Evolutionary conservation across 2,888 invertebrate species (phyloP).

Genomic region (Yponomeuta malinellus): DNA sequence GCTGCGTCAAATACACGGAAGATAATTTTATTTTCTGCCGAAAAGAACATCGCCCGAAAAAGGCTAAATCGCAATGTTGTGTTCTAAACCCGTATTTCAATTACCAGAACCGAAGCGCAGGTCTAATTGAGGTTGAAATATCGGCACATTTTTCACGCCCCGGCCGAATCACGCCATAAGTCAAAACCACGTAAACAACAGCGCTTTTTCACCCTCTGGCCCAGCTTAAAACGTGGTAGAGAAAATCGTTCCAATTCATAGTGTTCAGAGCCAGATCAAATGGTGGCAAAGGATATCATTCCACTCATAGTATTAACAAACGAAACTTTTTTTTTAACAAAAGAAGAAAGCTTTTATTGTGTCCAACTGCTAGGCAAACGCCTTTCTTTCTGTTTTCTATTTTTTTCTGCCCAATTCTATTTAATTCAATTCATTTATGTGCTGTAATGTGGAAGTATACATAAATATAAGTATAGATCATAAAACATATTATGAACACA

Average conservation of each 20-base stretch:
- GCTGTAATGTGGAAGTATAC: too few relatives aligned
- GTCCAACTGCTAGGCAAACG: too few relatives aligned
- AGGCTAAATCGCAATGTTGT: not conserved
- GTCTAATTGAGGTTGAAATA: slow-evolving; percentile 6
- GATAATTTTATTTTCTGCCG: not conserved
- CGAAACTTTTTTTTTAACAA: too few relatives aligned
- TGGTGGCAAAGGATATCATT: too few relatives aligned
- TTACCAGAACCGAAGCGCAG: not conserved
- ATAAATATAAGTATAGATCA: too few relatives aligned
- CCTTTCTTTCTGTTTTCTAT: too few relatives aligned
- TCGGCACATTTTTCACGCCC: slow-evolving; percentile 9
- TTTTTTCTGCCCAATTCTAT: too few relatives aligned
- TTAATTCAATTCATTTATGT: too few relatives aligned
- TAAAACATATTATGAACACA: too few relatives aligned
- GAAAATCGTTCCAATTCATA: not conserved
- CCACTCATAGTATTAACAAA: too few relatives aligned
- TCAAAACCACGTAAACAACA: slow-evolving; percentile 13
- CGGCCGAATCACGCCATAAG: slow-evolving; percentile 11
- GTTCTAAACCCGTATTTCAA: slow-evolving; percentile 3
- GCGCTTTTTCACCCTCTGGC: not conserved
- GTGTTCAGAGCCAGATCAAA: not conserved
- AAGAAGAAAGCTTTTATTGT: too few relatives aligned
- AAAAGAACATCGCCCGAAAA: not conserved
- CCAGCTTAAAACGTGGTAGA: not conserved
- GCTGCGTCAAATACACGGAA: too few relatives aligned